phyloP scores from a whole-genome alignment of 2,113 vertebrate genomes.

The rat (Rattus norvegicus) region GRCr8 NC_086031.1:33012001-33012500 shows the following conservation, averaged over 20 bases:
- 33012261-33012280: not conserved
- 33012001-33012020: slow-evolving; percentile 55
- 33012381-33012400: no score
- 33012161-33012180: not conserved
- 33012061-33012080: not conserved
- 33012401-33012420: not conserved
- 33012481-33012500: not conserved
- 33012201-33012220: not conserved
- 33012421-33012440: not conserved
- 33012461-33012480: not conserved
- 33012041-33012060: not conserved
- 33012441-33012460: not conserved
- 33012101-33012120: not conserved
- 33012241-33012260: not conserved
- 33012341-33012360: not conserved
- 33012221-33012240: not conserved
- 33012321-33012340: not conserved
- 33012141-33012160: not conserved
- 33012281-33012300: not conserved
- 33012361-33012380: not conserved
- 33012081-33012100: not conserved
- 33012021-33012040: not conserved
- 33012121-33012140: not conserved
- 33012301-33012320: not conserved
- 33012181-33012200: not conserved